phyloP scores from a whole-genome alignment of 2,113 vertebrate species.

The Alces alces region DNA sequence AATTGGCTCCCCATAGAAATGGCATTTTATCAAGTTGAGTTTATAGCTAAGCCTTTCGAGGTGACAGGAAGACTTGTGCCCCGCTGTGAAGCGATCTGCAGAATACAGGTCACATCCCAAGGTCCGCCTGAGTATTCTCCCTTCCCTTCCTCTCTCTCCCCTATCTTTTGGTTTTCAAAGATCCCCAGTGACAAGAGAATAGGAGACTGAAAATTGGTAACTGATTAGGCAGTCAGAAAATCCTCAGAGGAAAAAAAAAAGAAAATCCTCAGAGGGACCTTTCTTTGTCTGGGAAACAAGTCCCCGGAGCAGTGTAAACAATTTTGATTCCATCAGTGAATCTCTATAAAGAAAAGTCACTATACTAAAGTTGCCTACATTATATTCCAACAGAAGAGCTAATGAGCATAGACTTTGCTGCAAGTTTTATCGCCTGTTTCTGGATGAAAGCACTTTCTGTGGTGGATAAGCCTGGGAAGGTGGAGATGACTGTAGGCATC shows the following conservation, averaged over 20 bases:
- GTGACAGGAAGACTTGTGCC: neutral
- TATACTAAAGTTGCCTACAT: neutral
- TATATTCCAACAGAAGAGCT: neutral
- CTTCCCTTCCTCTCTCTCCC: neutral
- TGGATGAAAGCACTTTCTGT: neutral
- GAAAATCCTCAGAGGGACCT: neutral
- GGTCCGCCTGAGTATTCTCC: neutral
- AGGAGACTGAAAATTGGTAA: neutral
- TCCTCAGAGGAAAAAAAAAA: neutral
- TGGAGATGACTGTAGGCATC: neutral
- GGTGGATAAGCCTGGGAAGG: neutral
- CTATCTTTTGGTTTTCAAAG: neutral
- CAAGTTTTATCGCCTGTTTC: constrained; percentile 1
- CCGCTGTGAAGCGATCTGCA: neutral
- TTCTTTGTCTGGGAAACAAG: neutral
- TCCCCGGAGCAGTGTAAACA: neutral
- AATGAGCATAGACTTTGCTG: neutral
- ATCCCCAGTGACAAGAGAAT: neutral
- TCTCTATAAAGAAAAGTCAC: neutral
- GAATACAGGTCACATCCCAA: neutral
- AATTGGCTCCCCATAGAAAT: neutral
- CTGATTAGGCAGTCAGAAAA: neutral
- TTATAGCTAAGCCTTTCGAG: neutral
- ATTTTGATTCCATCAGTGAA: constrained; percentile 22
- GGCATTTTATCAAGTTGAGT: neutral